Base-by-base conservation (phyloP, 1,140 invertebrate genomes). In the Drosophila quadrilineata region DNA sequence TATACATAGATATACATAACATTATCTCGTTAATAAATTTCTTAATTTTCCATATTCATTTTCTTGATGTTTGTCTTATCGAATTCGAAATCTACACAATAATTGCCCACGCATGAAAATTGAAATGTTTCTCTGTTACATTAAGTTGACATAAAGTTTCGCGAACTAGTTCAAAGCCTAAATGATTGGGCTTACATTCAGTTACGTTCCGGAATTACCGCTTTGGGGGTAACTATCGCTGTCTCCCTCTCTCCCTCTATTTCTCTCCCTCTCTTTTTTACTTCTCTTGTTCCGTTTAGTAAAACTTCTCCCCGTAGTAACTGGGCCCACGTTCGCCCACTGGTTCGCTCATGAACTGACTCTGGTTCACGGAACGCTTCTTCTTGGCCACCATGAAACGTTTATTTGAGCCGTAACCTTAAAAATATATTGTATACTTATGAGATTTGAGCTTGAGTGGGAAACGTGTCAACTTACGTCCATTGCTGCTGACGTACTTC, bases 381-480 rank as follows among this genome's bases (percentile, higher is more conserved):
- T 89, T 89, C 54, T 88, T 89, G 56, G 86, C 49, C 17, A 89
- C 88, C 88, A 89, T 89, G 28, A 75, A 89, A 1, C 88, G 86
- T 49, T 89, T 89, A 1, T 71, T 54, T 1, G 82, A 75, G 0
- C 79, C 76, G 52, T 67, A 88, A 17, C 79, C 88, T 89, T 4
- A n/a, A 17, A 8, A 22, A 35, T 1, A 6, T 1, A 31, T 26
- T 5, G 9, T 2, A 10, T n/a, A 10, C 26, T 33, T 22, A 49
- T 2, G n/a, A n/a, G n/a, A n/a, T 16, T 3, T 9, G 3, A 9
- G 9, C 28, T 9, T 8, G 33, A 2, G 1, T 4, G 26, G 2
- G 0, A 6, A 2, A 24, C 3, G 9, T 14, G 24, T 5, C 0
- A 5, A 64, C 73, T 87, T 52, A 87, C 73, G 73, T 22, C 62